These are phyloP conservation scores for Heliocidaris tuberculata DNA, from an alignment of 35 echinoderm and acorn worm species.

Conservation along the genomic window DNA sequence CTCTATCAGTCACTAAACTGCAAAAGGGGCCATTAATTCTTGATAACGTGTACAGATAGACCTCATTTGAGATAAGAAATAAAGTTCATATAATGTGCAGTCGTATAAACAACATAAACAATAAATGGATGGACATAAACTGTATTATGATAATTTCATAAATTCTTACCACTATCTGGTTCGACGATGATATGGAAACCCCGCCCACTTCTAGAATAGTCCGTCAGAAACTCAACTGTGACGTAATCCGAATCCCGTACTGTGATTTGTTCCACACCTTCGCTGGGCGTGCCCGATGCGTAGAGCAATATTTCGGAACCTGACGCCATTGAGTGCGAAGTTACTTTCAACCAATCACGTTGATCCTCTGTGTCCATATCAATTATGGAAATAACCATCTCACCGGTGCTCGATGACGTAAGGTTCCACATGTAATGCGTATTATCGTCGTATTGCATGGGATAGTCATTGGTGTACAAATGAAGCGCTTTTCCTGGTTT, in stretches of 20 bases:
- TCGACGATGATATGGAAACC: conserved; percentile 43
- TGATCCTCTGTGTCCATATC: conserved; percentile 57
- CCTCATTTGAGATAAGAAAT: too few species aligned
- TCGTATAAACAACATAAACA: too few species aligned
- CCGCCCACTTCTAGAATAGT: conserved; percentile 27
- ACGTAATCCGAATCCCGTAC: neutral
- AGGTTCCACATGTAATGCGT: conserved; percentile 49
- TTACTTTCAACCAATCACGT: conserved; percentile 35
- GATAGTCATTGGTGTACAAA: conserved; percentile 52
- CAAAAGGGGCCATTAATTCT: too few species aligned
- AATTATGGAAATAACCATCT: conserved; percentile 39
- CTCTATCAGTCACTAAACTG: too few species aligned
- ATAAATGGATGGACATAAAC: too few species aligned
- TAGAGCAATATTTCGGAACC: neutral
- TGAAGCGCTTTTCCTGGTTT: conserved; percentile 33
- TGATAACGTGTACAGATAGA: too few species aligned
- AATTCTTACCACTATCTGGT: conserved; percentile 33
- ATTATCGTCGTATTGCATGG: conserved; percentile 43
- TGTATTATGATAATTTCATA: too few species aligned
- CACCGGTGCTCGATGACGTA: conserved; percentile 47
- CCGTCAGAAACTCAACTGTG: neutral
- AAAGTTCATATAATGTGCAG: too few species aligned
- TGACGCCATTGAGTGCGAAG: neutral
- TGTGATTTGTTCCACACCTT: neutral
- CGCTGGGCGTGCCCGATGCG: conserved; percentile 18